Percentiles rank a stretch among this genome's conserved stretches.
Conservation (phyloP, 2,888 invertebrate genomes). For the Galeopsomyia nigrocyanea region DNA sequence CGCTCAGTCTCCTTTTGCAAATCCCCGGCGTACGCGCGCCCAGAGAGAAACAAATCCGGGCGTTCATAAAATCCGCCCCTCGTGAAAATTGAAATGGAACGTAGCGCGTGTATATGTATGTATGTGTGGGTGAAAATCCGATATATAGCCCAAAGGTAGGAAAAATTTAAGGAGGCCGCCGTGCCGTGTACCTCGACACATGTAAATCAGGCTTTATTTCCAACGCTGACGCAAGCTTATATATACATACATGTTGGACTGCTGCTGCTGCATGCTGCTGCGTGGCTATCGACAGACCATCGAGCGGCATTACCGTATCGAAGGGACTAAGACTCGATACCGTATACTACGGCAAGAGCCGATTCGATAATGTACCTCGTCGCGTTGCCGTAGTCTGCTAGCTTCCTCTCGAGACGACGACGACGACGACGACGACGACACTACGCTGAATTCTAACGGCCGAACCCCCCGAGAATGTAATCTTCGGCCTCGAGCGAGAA, state of each 20-base stretch:
- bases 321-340: no score
- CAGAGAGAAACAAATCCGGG: slow-evolving; percentile 31
- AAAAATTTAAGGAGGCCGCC: neutral
- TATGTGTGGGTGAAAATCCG: no score
- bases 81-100: slow-evolving; percentile 36
- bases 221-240: neutral
- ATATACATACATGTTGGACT: no score
- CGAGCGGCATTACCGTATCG: slow-evolving; percentile 37
- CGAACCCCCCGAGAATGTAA: slow-evolving; percentile 14
- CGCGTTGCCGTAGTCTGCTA: neutral
- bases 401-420: slow-evolving; percentile 5
- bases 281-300: slow-evolving; percentile 42
- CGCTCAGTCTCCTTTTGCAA: no score
- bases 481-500: slow-evolving; percentile 5
- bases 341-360: neutral
- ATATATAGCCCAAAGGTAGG: no score
- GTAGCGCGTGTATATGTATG: neutral
- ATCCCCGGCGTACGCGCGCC: no score
- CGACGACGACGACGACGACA: slow-evolving; percentile 15
- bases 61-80: slow-evolving; percentile 24
- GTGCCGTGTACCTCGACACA: slow-evolving; percentile 21
- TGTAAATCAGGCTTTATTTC: slow-evolving; percentile 45
- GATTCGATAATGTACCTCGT: slow-evolving; percentile 36
- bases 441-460: slow-evolving; percentile 30
- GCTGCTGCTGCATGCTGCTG: neutral